Percentiles rank a stretch among this genome's conserved stretches.
phyloP scores from a whole-genome alignment of 2,797 vertebrate species.

The Hylomyscus alleni region DNA sequence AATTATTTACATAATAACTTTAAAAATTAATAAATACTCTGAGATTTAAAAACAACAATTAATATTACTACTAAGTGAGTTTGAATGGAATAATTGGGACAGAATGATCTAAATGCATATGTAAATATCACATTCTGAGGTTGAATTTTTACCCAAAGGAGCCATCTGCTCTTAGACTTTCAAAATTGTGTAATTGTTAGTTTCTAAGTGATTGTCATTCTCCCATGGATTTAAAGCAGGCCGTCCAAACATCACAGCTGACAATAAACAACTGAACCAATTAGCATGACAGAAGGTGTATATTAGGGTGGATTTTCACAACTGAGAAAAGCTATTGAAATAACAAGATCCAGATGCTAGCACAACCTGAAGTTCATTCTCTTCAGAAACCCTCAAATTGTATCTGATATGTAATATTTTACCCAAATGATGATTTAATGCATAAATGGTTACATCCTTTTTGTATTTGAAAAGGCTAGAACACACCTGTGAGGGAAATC shows the following conservation, averaged over 20 bases:
- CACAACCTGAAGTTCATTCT: constrained; percentile 79
- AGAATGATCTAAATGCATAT: constrained; percentile 31
- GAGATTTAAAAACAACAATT: neutral
- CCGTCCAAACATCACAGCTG: neutral
- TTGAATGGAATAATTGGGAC: constrained; percentile 18
- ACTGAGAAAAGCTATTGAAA: constrained; percentile 83
- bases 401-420: constrained; percentile 74
- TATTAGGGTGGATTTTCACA: constrained; percentile 81
- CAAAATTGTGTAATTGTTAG: constrained; percentile 52
- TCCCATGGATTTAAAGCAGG: constrained; percentile 60
- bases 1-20: neutral
- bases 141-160: constrained; percentile 68
- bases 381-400: constrained; percentile 81
- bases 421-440: constrained; percentile 81
- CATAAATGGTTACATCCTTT: constrained; percentile 77
- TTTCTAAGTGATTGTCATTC: constrained; percentile 22
- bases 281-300: constrained; percentile 84
- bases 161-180: constrained; percentile 70
- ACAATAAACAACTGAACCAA: constrained; percentile 81
- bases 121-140: constrained; percentile 19
- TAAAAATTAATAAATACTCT: neutral
- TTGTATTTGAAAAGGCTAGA: constrained; percentile 63
- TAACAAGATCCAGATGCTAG: constrained; percentile 87
- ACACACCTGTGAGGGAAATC: constrained; percentile 85
- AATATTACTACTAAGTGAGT: neutral